A percentile compares a stretch with the other conserved stretches of the same genome.
Evolutionary conservation across 2,888 invertebrate species (phyloP).

Genomic region (Rapana venosa): DNA sequence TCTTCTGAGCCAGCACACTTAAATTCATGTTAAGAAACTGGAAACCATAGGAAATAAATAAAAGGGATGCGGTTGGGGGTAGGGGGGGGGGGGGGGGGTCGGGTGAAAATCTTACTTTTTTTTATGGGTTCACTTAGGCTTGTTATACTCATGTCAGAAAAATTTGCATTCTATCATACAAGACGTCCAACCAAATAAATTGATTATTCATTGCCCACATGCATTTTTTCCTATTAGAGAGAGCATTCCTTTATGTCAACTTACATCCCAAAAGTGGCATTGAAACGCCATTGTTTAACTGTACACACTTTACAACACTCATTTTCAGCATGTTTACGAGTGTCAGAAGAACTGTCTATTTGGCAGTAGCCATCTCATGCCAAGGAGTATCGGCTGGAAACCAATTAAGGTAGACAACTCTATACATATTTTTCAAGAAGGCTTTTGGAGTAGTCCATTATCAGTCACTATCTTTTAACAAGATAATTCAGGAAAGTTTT

Average conservation of each 20-base stretch:
- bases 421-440: background rate
- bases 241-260: background rate
- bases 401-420: background rate
- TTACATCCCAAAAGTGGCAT: constrained; percentile 42
- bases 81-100: no score
- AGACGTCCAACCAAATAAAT: no score
- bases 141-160: no score
- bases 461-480: background rate
- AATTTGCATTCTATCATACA: no score
- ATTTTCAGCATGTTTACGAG: background rate
- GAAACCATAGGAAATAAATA: no score
- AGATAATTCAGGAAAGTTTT: no score
- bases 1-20: no score
- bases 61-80: no score
- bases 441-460: background rate
- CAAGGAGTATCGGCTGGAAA: background rate
- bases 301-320: constrained; percentile 20
- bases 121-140: no score
- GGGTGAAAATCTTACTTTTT: no score
- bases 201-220: no score
- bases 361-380: background rate
- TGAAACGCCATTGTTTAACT: constrained; percentile 26
- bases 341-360: background rate
- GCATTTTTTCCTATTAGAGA: background rate
- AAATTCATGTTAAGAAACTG: no score